Conservation (phyloP, 2,797 vertebrate species). For the Sardinella longiceps region DNA sequence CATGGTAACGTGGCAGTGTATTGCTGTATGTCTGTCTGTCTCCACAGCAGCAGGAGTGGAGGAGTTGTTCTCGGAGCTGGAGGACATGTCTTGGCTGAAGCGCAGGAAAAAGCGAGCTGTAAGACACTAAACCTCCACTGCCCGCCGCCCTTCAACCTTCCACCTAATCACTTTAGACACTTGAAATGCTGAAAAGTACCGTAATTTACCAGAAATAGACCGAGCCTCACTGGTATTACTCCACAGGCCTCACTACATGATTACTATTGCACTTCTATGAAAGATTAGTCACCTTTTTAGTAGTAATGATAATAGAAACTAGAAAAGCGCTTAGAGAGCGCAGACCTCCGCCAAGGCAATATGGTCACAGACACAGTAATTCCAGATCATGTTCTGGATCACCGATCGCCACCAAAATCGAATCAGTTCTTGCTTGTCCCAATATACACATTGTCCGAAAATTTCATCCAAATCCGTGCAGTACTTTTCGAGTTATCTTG, state of each 20-base stretch:
- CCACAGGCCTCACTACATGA: not conserved
- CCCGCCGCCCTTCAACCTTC: not conserved
- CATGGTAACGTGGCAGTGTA: not conserved
- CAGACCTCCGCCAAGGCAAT: no score
- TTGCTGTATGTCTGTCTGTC: conserved; percentile 53
- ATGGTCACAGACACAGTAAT: no score
- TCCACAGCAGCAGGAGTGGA: conserved; percentile 79
- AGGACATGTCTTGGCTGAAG: conserved; percentile 88
- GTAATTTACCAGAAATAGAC: not conserved
- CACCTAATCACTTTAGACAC: not conserved
- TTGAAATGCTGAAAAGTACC: conserved; percentile 12
- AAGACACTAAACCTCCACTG: conserved; percentile 55
- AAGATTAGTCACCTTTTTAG: not conserved
- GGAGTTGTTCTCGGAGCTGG: conserved; percentile 74
- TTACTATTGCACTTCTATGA: not conserved
- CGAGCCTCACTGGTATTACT: not conserved
- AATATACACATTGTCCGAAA: no score
- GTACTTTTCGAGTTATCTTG: no score
- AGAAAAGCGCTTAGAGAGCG: no score
- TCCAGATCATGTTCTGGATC: no score
- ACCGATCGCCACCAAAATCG: no score
- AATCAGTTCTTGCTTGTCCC: no score
- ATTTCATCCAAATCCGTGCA: no score
- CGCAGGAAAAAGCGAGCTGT: conserved; percentile 91
- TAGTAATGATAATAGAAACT: no score